Evolutionary conservation across 2,113 vertebrate species (phyloP).

Genomic region (Neopipo cinnamomea): DNA sequence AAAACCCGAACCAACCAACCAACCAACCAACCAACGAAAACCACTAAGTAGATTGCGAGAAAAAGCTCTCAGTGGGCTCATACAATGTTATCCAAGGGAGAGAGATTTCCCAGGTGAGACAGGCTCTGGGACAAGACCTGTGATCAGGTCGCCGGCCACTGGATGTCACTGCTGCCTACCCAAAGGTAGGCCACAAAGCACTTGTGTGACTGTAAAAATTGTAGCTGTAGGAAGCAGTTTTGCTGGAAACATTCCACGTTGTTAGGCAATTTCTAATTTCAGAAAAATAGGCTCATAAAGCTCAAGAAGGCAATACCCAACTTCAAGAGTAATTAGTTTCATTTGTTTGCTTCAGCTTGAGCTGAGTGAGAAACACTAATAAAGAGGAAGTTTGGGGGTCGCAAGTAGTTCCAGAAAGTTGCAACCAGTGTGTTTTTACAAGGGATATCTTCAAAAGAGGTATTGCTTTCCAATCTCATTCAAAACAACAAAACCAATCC

Average conservation of each 20-base stretch:
- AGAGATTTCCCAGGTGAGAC: background rate
- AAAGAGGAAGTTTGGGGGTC: slow-evolving; percentile 66
- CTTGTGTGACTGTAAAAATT: slow-evolving; percentile 79
- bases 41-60: background rate
- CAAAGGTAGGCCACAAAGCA: slow-evolving; percentile 68
- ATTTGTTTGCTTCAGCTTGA: slow-evolving; percentile 78
- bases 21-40: background rate
- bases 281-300: slow-evolving; percentile 80
- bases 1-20: accelerated
- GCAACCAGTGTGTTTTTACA: slow-evolving; percentile 57
- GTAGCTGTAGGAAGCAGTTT: slow-evolving; percentile 74
- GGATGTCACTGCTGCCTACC: slow-evolving; percentile 78
- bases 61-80: background rate
- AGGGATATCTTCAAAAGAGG: background rate
- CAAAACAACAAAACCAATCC: background rate
- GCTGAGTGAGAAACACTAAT: slow-evolving; percentile 67
- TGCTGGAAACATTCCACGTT: slow-evolving; percentile 71
- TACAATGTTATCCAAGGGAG: background rate
- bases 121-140: slow-evolving; percentile 37
- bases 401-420: slow-evolving; percentile 54
- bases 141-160: slow-evolving; percentile 73
- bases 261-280: slow-evolving; percentile 80
- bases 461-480: background rate
- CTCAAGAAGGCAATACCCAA: slow-evolving; percentile 77
- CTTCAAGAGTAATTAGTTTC: slow-evolving; percentile 80